A percentile compares a stretch with the other conserved stretches of the same genome.
Conservation (phyloP, 2,888 invertebrate genomes). For the Diarsia mendica region DNA sequence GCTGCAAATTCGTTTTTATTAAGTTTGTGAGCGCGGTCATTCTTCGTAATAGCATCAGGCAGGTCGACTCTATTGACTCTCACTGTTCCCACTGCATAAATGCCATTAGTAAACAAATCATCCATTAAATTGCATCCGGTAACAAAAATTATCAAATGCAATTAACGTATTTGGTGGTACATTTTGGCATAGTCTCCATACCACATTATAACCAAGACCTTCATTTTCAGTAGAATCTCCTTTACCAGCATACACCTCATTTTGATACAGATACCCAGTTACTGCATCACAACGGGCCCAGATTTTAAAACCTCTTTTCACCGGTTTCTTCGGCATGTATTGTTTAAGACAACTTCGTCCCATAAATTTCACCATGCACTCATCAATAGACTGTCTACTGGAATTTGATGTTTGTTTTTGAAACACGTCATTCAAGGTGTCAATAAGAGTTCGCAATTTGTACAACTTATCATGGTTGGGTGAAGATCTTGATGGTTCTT, state of each 20-base stretch:
- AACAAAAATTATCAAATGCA: slow-evolving; percentile 30
- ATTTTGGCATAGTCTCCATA: neutral
- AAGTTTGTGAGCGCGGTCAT: slow-evolving; percentile 16
- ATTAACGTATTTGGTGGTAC: neutral
- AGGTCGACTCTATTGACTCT: slow-evolving; percentile 39
- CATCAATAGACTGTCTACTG: slow-evolving; percentile 43
- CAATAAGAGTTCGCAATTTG: slow-evolving; percentile 48
- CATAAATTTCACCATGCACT: slow-evolving; percentile 53
- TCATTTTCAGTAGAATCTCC: slow-evolving; percentile 12
- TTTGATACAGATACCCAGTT: slow-evolving; percentile 22
- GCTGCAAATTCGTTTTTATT: slow-evolving; percentile 35
- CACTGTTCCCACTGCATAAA: slow-evolving; percentile 39
- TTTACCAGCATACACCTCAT: slow-evolving; percentile 17
- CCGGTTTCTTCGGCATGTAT: slow-evolving; percentile 23
- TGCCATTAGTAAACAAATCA: slow-evolving; percentile 18
- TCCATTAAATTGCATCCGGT: slow-evolving; percentile 24
- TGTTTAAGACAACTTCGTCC: slow-evolving; percentile 29
- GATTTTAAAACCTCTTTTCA: slow-evolving; percentile 28
- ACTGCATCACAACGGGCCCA: slow-evolving; percentile 24
- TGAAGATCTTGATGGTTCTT: slow-evolving; percentile 20
- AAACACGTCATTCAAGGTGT: slow-evolving; percentile 38
- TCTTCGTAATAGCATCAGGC: slow-evolving; percentile 26
- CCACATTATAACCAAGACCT: neutral
- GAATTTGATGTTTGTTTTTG: slow-evolving; percentile 47
- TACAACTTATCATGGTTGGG: slow-evolving; percentile 47